A percentile compares a stretch with the other conserved stretches of the same genome.
Conservation (phyloP, 1,140 invertebrate species). For the Eciton burchellii region DNA sequence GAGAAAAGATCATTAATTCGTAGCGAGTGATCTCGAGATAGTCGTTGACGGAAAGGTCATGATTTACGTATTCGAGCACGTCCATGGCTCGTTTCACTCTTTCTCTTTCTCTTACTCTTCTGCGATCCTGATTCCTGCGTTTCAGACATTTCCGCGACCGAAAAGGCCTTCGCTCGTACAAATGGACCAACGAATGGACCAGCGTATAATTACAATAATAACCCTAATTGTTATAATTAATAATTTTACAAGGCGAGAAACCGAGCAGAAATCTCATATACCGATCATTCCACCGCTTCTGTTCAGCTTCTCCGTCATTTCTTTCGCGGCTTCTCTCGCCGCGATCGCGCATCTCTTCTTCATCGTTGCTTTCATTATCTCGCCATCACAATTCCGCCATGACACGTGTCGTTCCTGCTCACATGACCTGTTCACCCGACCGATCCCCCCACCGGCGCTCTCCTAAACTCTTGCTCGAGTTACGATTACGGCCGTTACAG, state of each 20-base stretch:
- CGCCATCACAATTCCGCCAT: background rate
- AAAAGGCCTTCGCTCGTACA: too few relatives aligned
- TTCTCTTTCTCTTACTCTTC: slow-evolving; percentile 7
- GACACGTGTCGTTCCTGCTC: background rate
- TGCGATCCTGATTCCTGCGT: background rate
- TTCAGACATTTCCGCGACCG: too few relatives aligned
- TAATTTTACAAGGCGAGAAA: background rate
- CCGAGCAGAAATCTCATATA: background rate
- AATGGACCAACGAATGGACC: background rate
- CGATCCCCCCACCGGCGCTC: background rate
- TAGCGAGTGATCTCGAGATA: slow-evolving; percentile 19
- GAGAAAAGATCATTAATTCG: slow-evolving; percentile 7
- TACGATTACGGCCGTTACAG: background rate
- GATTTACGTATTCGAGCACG: slow-evolving; percentile 29
- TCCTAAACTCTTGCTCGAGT: background rate
- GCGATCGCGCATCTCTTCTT: background rate
- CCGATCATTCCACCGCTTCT: background rate
- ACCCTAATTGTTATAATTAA: too few relatives aligned
- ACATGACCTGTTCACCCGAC: slow-evolving; percentile 2
- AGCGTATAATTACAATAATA: background rate
- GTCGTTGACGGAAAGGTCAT: background rate
- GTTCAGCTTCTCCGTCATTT: background rate
- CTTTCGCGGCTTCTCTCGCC: too few relatives aligned
- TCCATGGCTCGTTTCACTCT: background rate
- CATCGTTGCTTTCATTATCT: background rate